These are phyloP conservation scores for Orchestes rusci DNA, from an alignment of 2,888 invertebrate genomes.

Conservation along the genomic window DNA sequence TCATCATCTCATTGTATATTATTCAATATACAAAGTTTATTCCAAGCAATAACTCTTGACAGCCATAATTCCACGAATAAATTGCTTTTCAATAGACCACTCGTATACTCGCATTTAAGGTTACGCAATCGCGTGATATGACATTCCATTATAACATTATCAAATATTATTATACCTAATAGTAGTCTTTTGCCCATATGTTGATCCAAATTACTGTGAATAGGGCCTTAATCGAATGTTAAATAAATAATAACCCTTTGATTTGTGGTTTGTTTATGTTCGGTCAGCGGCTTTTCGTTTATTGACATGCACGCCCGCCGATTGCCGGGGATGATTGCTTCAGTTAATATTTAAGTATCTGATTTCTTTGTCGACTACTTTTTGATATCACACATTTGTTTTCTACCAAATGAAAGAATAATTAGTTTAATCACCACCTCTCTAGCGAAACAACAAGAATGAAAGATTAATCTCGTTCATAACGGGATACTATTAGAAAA, in stretches of 20 bases:
- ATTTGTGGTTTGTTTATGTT: conserved; percentile 33
- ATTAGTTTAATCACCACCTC: no score
- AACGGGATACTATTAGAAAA: no score
- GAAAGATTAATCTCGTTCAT: no score
- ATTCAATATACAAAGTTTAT: no score
- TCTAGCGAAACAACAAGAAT: no score
- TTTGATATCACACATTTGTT: no score
- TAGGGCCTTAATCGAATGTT: conserved; percentile 38
- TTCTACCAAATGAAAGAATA: no score
- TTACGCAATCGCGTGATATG: conserved; percentile 40
- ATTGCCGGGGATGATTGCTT: conserved; percentile 13
- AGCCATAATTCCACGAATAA: no score
- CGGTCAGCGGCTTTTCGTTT: conserved; percentile 6
- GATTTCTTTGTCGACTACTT: no score
- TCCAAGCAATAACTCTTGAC: no score
- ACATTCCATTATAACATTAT: conserved; percentile 39
- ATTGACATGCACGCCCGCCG: conserved; percentile 18
- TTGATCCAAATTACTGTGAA: conserved; percentile 40
- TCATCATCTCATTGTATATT: no score
- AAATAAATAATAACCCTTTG: conserved; percentile 38
- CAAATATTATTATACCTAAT: conserved; percentile 41
- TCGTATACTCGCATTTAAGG: conserved; percentile 29
- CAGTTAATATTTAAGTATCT: conserved; percentile 18
- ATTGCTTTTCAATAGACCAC: neutral
- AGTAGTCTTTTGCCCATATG: conserved; percentile 40